Evolutionary conservation across 2,797 vertebrate genomes (phyloP).

Genomic region (Streptopelia turtur): DNA sequence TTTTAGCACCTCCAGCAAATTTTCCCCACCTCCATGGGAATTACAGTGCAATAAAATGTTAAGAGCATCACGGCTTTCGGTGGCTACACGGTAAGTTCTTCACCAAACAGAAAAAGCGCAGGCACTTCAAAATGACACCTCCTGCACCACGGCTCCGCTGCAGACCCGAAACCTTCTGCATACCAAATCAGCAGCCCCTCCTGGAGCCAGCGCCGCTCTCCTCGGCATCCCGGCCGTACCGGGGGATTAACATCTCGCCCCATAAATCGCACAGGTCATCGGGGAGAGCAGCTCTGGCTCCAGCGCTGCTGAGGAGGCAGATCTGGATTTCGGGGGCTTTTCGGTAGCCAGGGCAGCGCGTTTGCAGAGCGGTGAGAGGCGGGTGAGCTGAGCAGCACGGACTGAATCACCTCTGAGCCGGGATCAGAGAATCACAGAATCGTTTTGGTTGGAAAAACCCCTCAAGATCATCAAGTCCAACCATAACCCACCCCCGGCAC

Average conservation of each 20-base stretch:
- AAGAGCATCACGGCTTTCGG: neutral
- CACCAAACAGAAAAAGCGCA: neutral
- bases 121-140: neutral
- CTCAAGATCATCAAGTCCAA: no score
- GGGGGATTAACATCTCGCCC: neutral
- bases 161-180: neutral
- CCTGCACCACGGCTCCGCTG: neutral
- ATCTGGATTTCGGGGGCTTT: neutral
- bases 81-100: constrained; percentile 5
- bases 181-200: neutral
- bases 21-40: constrained; percentile 12
- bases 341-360: neutral
- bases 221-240: rapidly evolving
- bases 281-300: neutral
- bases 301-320: neutral
- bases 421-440: neutral
- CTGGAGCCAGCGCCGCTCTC: neutral
- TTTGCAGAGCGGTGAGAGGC: neutral
- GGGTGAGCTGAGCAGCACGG: neutral
- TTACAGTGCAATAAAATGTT: constrained; percentile 55
- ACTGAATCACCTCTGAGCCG: neutral
- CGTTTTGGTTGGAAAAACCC: no score
- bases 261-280: rapidly evolving
- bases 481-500: no score
- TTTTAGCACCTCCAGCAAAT: constrained; percentile 54